These are phyloP conservation scores for Paracanthobrama guichenoti DNA, from an alignment of 2,113 vertebrate genomes.

Conservation along the genomic window DNA sequence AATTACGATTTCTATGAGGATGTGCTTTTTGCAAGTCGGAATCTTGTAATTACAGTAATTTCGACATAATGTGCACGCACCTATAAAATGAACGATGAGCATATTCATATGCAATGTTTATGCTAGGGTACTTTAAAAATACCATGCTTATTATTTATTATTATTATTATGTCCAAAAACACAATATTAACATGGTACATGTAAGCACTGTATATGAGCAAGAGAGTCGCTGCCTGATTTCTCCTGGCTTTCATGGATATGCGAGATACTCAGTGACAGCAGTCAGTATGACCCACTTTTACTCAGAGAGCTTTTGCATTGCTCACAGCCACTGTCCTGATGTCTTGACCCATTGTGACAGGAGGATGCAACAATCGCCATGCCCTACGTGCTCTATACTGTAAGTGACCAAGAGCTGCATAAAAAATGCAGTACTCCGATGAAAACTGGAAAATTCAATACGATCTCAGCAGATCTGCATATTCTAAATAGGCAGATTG, in stretches of 20 bases:
- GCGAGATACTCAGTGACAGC: not conserved
- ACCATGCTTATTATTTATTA: not conserved
- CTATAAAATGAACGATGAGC: not conserved
- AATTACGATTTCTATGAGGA: not conserved
- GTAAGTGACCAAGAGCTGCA: constrained; percentile 22
- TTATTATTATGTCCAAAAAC: not conserved
- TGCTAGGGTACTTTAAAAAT: not conserved
- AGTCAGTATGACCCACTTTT: constrained; percentile 43
- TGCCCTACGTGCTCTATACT: not conserved
- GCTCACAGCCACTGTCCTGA: constrained; percentile 38
- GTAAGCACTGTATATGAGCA: not conserved
- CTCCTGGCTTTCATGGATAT: not conserved
- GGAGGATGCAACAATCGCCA: not conserved
- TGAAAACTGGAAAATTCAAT: not conserved
- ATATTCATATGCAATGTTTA: not conserved
- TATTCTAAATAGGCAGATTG: constrained; percentile 16
- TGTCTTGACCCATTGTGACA: constrained; percentile 37
- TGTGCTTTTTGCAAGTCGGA: not conserved
- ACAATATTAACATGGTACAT: not conserved
- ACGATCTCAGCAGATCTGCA: not conserved
- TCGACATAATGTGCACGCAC: no score
- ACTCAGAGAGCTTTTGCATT: not conserved
- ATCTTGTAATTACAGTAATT: not conserved
- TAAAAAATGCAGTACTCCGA: not conserved
- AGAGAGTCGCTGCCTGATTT: not conserved